Percentiles rank a stretch among this genome's conserved stretches.
These are phyloP conservation scores for Petrocephalus sullivani DNA, from an alignment of 2,797 vertebrate species.

Conservation along the genomic window DNA sequence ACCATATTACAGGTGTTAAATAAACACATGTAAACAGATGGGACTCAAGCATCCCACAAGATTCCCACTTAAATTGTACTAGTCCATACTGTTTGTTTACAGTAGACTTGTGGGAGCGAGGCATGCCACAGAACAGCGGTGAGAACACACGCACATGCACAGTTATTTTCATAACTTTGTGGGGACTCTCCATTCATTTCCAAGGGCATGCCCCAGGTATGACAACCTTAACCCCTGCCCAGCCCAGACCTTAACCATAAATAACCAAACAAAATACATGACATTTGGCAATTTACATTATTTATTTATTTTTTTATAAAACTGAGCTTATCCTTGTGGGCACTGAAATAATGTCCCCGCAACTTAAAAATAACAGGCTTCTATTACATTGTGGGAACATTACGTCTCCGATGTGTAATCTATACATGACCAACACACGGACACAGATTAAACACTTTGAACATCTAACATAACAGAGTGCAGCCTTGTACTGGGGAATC, in stretches of 20 bases:
- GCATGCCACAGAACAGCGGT: neutral
- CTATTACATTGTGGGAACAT: neutral
- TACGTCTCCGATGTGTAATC: neutral
- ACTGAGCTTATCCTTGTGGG: too few species aligned
- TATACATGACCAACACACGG: neutral
- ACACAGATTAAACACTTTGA: neutral
- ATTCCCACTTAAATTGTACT: constrained; percentile 4
- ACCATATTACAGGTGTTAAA: neutral
- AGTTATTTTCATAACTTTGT: neutral
- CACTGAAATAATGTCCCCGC: neutral
- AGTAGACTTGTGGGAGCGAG: neutral
- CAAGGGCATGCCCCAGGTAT: neutral
- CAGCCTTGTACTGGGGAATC: neutral
- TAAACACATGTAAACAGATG: constrained; percentile 4
- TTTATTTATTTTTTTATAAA: too few species aligned
- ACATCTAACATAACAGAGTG: neutral
- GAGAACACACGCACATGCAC: neutral
- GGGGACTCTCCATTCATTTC: neutral
- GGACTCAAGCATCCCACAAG: neutral
- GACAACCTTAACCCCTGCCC: neutral
- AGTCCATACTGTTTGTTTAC: neutral
- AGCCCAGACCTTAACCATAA: neutral
- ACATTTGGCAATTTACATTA: neutral
- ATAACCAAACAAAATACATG: neutral
- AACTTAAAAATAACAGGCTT: neutral